phyloP scores from a whole-genome alignment of 2,113 vertebrate genomes.

The Nasalis larvatus region DNA sequence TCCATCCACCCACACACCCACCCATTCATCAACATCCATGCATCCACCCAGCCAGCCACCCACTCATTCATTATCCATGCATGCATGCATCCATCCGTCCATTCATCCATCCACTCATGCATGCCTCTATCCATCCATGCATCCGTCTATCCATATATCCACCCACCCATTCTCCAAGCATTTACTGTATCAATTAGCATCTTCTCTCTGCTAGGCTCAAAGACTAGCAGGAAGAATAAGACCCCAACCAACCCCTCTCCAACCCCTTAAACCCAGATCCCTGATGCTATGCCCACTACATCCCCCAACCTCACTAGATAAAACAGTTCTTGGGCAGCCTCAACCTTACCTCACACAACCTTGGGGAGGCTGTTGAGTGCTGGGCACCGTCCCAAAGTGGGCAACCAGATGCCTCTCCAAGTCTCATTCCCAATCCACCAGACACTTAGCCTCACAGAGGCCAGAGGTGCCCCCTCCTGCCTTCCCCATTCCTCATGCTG shows the following conservation, averaged over 20 bases:
- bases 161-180: background rate
- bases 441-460: background rate
- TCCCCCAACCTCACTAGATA: no score
- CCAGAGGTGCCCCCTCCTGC: background rate
- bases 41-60: background rate
- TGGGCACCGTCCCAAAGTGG: background rate
- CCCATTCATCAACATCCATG: background rate
- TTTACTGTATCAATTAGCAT: background rate
- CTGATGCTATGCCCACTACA: background rate
- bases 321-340: background rate
- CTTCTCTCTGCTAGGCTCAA: background rate
- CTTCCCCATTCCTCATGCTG: no score
- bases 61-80: background rate
- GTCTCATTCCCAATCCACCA: background rate
- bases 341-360: background rate
- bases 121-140: background rate
- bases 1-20: background rate
- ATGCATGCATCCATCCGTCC: background rate
- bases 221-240: background rate
- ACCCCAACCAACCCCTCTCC: background rate
- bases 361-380: background rate
- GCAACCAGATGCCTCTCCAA: background rate
- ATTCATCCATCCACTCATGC: accelerated
- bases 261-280: background rate
- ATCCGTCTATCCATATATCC: background rate